Percentiles rank a stretch among this genome's conserved stretches.
These are phyloP conservation scores for Melanaphis sacchari DNA, from an alignment of 1,140 invertebrate genomes.

Conservation along the genomic window DNA sequence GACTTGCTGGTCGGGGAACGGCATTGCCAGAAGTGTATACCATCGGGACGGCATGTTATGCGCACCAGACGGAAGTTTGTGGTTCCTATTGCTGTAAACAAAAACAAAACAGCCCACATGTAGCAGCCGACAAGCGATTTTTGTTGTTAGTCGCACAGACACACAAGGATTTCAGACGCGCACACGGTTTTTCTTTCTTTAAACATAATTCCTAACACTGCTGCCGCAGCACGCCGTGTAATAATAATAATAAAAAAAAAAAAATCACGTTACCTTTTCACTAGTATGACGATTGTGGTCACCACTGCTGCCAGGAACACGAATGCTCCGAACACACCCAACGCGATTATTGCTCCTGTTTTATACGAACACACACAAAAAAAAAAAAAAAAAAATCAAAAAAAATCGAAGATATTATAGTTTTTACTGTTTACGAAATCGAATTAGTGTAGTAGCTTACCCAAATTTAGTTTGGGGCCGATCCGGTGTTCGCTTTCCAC, in stretches of 20 bases:
- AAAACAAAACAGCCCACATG: conserved; percentile 58
- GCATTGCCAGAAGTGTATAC: conserved; percentile 88
- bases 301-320: conserved; percentile 88
- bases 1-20: conserved; percentile 89
- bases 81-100: conserved; percentile 61
- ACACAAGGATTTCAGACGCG: conserved; percentile 35
- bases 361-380: conserved; percentile 51
- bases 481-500: conserved; percentile 69
- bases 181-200: background rate
- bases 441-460: conserved; percentile 60
- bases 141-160: conserved; percentile 55
- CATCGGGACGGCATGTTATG: conserved; percentile 75
- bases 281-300: conserved; percentile 86
- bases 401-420: background rate
- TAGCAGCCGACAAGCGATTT: conserved; percentile 56
- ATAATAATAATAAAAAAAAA: too few species aligned
- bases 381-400: too few species aligned
- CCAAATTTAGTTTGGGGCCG: conserved; percentile 80
- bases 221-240: background rate
- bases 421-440: background rate
- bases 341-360: conserved; percentile 81
- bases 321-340: conserved; percentile 88
- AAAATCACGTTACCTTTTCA: conserved; percentile 79
- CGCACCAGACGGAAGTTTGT: conserved; percentile 63
- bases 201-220: background rate